Evolutionary conservation across 1,140 invertebrate species (phyloP), one percentile per base, ranked within the genome.

Genomic region (Drosophila kurseongensis): DNA sequence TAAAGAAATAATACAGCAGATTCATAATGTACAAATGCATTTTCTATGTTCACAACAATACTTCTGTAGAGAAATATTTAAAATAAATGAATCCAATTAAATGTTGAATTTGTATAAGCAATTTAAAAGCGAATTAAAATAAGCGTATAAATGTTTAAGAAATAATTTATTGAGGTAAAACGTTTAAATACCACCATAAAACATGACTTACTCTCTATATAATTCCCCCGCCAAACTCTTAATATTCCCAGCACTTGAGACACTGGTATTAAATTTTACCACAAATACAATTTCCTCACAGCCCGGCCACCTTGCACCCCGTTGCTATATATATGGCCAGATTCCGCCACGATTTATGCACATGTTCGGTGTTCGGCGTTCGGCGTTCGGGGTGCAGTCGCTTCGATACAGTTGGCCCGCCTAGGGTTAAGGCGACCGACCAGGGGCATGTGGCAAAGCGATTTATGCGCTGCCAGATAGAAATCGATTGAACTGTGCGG

Each of bases 381-480:
- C 41, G 35, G 8, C n/a, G 56, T 18, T 23, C 27, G 18, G 44
- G 63, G 14, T 62, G 61, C 55, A 36, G 57, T 41, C 45, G 48
- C 4, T 69, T 57, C 61, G 44, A 48, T 14, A 71, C 68, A 36
- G 51, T 18, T 36, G 47, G 29, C 40, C 50, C 36, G 50, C 41
- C 58, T 41, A 42, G 47, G 50, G 47, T 75, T 65, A 57, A 38
- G 63, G 51, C 54, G 54, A 38, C 59, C 57, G 44, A 68, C 81
- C 68, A 54, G 76, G 79, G 81, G 78, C 68, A 78, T 85, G 81
- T 75, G 83, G 83, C 75, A 88, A 88, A 80, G 74, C 83, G 83
- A 88, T 88, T 88, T 88, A 88, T 88, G 83, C 84, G 72, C 79
- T 88, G 79, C 61, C 83, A 88, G 84, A 88, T 88, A 88, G 72